Evolutionary conservation across 1,140 invertebrate genomes (phyloP).

Genomic region (Phthorimaea operculella): DNA sequence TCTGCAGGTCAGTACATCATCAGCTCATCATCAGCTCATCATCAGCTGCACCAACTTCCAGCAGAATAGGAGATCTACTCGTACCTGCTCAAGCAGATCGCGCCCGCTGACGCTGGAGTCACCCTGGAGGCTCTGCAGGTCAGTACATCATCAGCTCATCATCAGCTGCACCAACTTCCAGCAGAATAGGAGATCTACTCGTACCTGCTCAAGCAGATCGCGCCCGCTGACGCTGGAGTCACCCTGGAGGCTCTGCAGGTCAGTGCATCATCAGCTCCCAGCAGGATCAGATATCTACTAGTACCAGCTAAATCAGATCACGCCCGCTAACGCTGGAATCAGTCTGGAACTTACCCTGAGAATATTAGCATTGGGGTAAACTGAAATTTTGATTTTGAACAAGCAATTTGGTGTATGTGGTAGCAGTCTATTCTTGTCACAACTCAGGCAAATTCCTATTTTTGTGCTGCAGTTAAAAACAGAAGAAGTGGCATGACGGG

Average conservation of each 20-base stretch:
- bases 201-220: conserved; percentile 94
- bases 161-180: conserved; percentile 96
- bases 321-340: conserved; percentile 86
- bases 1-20: conserved; percentile 73
- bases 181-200: conserved; percentile 96
- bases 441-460: no score
- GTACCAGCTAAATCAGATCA: conserved; percentile 96
- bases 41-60: conserved; percentile 92
- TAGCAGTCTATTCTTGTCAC: no score
- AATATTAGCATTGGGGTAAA: no score
- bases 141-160: conserved; percentile 72
- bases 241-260: conserved; percentile 83
- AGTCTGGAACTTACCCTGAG: no score
- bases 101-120: conserved; percentile 86
- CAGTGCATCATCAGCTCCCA: conserved; percentile 84
- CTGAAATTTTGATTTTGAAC: no score
- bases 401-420: no score
- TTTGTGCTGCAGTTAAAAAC: no score
- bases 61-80: conserved; percentile 93
- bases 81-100: conserved; percentile 94
- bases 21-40: conserved; percentile 74
- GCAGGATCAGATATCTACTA: conserved; percentile 96
- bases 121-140: conserved; percentile 83
- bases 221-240: conserved; percentile 86
- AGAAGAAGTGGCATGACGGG: no score